Percentiles rank a stretch among this genome's conserved stretches.
phyloP scores from a whole-genome alignment of 1,140 invertebrate species.

The Philaenus spumarius region DNA sequence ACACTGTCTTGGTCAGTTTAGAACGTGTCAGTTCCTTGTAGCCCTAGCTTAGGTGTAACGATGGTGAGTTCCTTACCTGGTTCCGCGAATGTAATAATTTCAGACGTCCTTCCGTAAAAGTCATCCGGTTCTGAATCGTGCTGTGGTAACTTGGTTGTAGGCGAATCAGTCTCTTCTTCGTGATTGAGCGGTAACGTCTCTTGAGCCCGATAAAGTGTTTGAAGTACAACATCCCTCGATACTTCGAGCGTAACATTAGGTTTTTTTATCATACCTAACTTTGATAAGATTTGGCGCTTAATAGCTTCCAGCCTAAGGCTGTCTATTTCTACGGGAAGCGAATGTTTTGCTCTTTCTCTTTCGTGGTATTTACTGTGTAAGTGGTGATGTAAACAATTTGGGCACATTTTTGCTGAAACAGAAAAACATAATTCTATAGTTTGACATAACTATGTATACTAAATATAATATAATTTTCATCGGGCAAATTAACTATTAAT shows the following conservation, averaged over 20 bases:
- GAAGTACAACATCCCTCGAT: conserved; percentile 54
- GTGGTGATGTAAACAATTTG: too few relatives aligned
- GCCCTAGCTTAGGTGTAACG: too few relatives aligned
- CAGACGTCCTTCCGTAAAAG: conserved; percentile 68
- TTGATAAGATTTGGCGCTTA: conserved; percentile 66
- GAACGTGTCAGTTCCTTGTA: too few relatives aligned
- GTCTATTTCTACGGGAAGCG: too few relatives aligned
- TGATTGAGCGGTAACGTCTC: neutral
- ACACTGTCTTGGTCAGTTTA: neutral
- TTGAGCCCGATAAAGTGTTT: conserved; percentile 59
- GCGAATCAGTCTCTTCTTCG: conserved; percentile 31
- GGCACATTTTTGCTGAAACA: too few relatives aligned
- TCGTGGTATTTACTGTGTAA: too few relatives aligned
- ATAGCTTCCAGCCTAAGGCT: conserved; percentile 60
- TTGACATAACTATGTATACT: too few relatives aligned
- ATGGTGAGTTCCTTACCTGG: conserved; percentile 53
- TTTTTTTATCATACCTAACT: conserved; percentile 57
- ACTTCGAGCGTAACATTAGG: conserved; percentile 63
- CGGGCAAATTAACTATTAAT: too few relatives aligned
- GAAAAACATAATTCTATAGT: too few relatives aligned
- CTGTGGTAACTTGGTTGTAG: conserved; percentile 23
- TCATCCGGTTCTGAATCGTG: conserved; percentile 53
- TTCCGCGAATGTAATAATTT: conserved; percentile 76
- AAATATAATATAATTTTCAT: too few relatives aligned
- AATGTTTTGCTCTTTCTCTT: too few relatives aligned